Evolutionary conservation across 2,797 vertebrate genomes (phyloP).

Genomic region (Anabacerthia variegaticeps): DNA sequence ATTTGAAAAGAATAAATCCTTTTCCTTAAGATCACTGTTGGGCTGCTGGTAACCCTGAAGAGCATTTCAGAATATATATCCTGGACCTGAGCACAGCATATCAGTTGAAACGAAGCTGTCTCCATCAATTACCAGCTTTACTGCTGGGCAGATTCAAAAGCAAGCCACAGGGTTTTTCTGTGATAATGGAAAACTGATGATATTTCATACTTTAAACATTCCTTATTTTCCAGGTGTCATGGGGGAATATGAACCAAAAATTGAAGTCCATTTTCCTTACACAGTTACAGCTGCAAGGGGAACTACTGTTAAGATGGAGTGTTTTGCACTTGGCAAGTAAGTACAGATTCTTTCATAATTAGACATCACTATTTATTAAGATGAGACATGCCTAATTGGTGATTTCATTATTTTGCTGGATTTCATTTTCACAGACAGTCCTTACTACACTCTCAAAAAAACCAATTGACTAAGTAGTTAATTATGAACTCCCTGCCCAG

Average conservation of each 20-base stretch:
- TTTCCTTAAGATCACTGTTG: neutral
- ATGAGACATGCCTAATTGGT: conserved; percentile 38
- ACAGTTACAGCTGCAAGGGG: conserved; percentile 90
- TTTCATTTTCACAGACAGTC: conserved; percentile 27
- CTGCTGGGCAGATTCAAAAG: neutral
- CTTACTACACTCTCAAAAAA: neutral
- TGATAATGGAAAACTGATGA: neutral
- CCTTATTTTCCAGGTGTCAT: conserved; percentile 89
- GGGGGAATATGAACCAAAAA: conserved; percentile 99
- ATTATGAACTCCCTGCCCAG: conserved; percentile 6
- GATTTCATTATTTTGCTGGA: conserved; percentile 32
- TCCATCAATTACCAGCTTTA: neutral
- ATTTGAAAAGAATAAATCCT: neutral
- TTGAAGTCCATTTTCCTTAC: conserved; percentile 94
- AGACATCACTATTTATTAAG: conserved; percentile 64
- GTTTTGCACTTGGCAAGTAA: conserved; percentile 98
- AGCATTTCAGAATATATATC: neutral
- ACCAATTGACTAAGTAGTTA: conserved; percentile 12
- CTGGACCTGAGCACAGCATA: neutral
- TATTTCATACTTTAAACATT: conserved; percentile 65
- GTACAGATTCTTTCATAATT: conserved; percentile 77
- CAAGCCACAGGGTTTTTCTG: neutral
- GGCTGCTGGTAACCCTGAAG: neutral
- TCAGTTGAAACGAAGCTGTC: neutral
- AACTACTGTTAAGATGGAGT: conserved; percentile 92